A percentile compares a stretch with the other conserved stretches of the same genome.
These are phyloP conservation scores for Prenolepis imparis DNA, from an alignment of 2,888 invertebrate genomes.

Conservation along the genomic window DNA sequence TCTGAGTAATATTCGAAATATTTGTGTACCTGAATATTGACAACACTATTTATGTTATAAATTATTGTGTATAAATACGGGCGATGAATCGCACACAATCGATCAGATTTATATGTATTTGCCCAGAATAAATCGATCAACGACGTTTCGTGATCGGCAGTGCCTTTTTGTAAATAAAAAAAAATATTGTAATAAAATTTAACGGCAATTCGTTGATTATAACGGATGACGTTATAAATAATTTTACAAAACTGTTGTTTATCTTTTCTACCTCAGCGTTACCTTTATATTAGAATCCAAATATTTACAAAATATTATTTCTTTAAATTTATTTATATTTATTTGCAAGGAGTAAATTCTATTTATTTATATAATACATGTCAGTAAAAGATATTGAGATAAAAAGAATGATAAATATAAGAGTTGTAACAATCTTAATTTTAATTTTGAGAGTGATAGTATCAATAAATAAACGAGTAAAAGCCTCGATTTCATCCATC, in stretches of 20 bases:
- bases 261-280: not conserved
- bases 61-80: constrained; percentile 59
- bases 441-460: no score
- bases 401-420: no score
- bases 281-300: not conserved
- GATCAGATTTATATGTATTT: constrained; percentile 55
- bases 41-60: constrained; percentile 30
- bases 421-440: no score
- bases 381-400: not conserved
- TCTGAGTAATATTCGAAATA: not conserved
- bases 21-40: constrained; percentile 25
- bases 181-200: constrained; percentile 38
- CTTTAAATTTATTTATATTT: not conserved
- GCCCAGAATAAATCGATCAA: constrained; percentile 64
- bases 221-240: constrained; percentile 79
- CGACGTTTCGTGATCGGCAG: constrained; percentile 69
- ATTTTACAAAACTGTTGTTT: constrained; percentile 31
- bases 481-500: no score
- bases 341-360: no score
- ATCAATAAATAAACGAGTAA: no score
- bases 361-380: not conserved
- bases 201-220: constrained; percentile 82
- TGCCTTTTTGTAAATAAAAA: constrained; percentile 80
- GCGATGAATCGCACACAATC: constrained; percentile 15
- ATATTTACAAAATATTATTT: not conserved